These are phyloP conservation scores for Streblospio benedicti DNA, from an alignment of 1,140 invertebrate species.

Conservation along the genomic window DNA sequence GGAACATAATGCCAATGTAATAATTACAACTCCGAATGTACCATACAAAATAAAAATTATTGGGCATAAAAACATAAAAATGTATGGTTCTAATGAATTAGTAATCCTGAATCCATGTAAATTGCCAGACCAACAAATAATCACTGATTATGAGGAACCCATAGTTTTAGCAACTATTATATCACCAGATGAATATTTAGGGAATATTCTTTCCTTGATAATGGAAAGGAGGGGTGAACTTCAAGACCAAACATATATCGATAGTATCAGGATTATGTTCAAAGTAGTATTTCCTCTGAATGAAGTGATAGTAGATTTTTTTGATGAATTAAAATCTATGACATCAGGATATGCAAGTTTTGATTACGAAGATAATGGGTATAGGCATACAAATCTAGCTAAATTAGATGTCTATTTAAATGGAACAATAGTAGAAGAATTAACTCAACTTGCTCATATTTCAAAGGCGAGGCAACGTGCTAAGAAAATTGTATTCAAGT, in stretches of 20 bases:
- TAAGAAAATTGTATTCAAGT: constrained; percentile 61
- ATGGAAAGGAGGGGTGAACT: constrained; percentile 61
- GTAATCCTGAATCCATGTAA: constrained; percentile 33
- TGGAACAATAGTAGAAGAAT: constrained; percentile 71
- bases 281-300: constrained; percentile 77
- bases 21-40: constrained; percentile 87
- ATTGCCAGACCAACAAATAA: constrained; percentile 61
- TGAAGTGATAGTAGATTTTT: constrained; percentile 91
- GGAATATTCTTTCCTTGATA: constrained; percentile 44
- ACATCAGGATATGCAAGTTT: constrained; percentile 91
- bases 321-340: constrained; percentile 79
- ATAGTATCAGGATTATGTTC: constrained; percentile 69
- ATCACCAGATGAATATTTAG: constrained; percentile 58
- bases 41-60: constrained; percentile 83
- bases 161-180: constrained; percentile 83
- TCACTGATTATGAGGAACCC: constrained; percentile 75
- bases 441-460: constrained; percentile 72
- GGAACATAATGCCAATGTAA: constrained; percentile 78
- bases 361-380: constrained; percentile 90
- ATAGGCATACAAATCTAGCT: constrained; percentile 60
- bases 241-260: constrained; percentile 66
- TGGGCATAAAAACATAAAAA: constrained; percentile 9
- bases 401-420: constrained; percentile 77
- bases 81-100: background rate
- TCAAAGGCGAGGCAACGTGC: constrained; percentile 60